Percentiles rank a stretch among this genome's conserved stretches.
Conservation (phyloP, 2,113 vertebrate genomes). For the Lepidothrix coronata region DNA sequence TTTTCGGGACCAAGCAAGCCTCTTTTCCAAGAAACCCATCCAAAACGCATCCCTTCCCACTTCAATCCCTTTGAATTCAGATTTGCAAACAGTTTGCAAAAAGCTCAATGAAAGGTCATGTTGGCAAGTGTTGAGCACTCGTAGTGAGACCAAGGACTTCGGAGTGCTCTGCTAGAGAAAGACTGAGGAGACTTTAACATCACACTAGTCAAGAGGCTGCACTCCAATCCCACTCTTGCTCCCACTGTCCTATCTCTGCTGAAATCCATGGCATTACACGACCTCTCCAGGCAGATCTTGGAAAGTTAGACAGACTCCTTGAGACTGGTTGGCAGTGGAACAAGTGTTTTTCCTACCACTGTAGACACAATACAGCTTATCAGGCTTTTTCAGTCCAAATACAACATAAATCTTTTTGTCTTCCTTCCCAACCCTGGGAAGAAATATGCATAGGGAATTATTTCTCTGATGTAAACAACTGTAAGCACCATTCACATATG, state of each 20-base stretch:
- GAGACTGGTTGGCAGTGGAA: background rate
- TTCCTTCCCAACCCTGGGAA: background rate
- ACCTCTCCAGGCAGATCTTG: background rate
- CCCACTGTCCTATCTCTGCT: background rate
- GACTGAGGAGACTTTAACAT: background rate
- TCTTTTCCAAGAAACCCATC: background rate
- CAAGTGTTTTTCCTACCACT: background rate
- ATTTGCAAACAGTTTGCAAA: background rate
- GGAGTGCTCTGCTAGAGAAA: background rate
- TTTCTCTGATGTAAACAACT: constrained; percentile 22
- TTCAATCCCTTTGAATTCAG: background rate
- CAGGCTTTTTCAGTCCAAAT: background rate
- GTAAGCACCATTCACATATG: constrained; percentile 21
- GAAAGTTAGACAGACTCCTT: background rate
- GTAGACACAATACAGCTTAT: background rate
- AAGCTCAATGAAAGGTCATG: background rate
- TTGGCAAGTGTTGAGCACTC: background rate
- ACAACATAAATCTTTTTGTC: background rate
- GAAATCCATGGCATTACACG: background rate
- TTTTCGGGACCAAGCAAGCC: background rate
- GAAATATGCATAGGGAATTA: background rate
- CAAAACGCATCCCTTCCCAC: background rate
- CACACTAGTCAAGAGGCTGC: background rate
- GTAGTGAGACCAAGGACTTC: background rate
- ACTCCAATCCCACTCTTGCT: background rate